Evolutionary conservation across 2,113 vertebrate genomes (phyloP).

Genomic region (Scartelaos histophorus): DNA sequence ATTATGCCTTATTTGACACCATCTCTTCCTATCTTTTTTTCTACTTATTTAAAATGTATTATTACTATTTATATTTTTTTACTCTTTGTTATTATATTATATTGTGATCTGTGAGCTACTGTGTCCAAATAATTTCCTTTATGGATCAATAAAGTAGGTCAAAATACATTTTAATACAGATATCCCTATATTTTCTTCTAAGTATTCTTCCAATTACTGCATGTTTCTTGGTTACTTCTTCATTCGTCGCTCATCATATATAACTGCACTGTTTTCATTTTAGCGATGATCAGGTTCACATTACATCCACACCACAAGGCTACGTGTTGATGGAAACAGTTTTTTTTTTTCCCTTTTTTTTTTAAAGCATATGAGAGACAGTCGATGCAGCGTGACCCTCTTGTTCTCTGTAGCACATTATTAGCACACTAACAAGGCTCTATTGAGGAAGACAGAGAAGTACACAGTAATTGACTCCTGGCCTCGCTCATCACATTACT

Average conservation of each 20-base stretch:
- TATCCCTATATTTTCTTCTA: too few relatives aligned
- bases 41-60: too few relatives aligned
- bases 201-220: too few relatives aligned
- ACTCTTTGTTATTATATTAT: too few relatives aligned
- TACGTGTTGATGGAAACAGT: slow-evolving; percentile 39
- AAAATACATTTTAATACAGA: too few relatives aligned
- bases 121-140: too few relatives aligned
- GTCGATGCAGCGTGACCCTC: slow-evolving; percentile 46
- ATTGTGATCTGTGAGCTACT: too few relatives aligned
- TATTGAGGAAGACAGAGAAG: slow-evolving; percentile 61
- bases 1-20: too few relatives aligned
- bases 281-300: not conserved
- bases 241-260: not conserved
- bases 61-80: too few relatives aligned
- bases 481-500: slow-evolving; percentile 61
- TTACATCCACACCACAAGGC: slow-evolving; percentile 1
- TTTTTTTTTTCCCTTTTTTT: slow-evolving; percentile 49
- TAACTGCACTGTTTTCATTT: not conserved
- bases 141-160: too few relatives aligned
- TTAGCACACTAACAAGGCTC: slow-evolving; percentile 69
- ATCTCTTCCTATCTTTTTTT: too few relatives aligned
- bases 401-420: slow-evolving; percentile 64
- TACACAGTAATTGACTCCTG: slow-evolving; percentile 74
- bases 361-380: slow-evolving; percentile 37
- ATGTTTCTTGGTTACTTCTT: too few relatives aligned